Conservation (phyloP, 2,113 vertebrate species). For the Bambusicola thoracicus region DNA sequence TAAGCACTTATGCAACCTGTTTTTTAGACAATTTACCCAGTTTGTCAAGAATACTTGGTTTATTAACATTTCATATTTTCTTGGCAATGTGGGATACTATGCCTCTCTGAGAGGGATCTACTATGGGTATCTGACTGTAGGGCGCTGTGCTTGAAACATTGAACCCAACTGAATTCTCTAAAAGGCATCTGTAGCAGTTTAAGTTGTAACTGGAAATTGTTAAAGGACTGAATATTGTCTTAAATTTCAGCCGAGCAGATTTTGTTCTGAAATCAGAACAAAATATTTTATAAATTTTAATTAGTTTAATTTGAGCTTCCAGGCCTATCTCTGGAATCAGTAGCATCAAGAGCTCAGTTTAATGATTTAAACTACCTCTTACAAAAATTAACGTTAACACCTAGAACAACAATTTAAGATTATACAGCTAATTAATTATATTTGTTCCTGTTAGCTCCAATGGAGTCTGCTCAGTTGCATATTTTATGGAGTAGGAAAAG, state of each 20-base stretch:
- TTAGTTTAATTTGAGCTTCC: conserved; percentile 25
- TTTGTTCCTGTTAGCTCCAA: conserved; percentile 29
- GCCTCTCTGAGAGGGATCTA: neutral
- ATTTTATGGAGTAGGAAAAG: conserved; percentile 45
- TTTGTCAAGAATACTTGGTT: neutral
- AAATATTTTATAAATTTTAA: neutral
- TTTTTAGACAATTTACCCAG: neutral
- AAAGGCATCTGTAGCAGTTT: neutral
- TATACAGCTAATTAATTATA: conserved; percentile 53
- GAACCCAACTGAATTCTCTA: neutral
- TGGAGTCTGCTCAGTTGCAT: conserved; percentile 25
- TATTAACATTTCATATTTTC: neutral
- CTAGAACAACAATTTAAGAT: conserved; percentile 26
- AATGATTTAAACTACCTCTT: conserved; percentile 57
- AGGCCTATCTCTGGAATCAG: neutral
- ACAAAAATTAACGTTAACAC: conserved; percentile 47
- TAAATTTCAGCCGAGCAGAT: neutral
- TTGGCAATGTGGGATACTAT: neutral
- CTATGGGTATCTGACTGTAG: neutral
- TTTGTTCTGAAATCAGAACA: neutral
- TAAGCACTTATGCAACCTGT: neutral
- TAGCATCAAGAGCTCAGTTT: neutral
- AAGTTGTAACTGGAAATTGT: neutral
- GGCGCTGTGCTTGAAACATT: neutral
- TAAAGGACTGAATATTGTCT: neutral